Evolutionary conservation across 2,113 vertebrate species (phyloP), one percentile per base, ranked within the genome.

Genomic region (Pseudorhombus dupliciocellatus): DNA sequence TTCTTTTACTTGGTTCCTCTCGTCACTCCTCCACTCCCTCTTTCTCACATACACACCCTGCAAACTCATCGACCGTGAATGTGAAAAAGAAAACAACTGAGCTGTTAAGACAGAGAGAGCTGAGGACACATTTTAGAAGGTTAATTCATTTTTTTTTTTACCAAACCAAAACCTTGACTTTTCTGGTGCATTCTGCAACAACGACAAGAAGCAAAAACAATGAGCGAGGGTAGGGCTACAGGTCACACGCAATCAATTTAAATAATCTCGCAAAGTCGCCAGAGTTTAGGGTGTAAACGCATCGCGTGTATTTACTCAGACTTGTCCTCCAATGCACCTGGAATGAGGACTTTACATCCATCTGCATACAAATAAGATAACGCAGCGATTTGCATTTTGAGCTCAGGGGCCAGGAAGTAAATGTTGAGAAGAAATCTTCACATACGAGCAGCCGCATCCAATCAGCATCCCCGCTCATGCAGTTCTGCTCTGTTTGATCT

Each of bases 341-440:
- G 10, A 6, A 85, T 77, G 54, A 70, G 81, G 75, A 70, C 61
- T 15, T 80, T 85, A 81, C 57, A 78, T 69, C 66, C 37, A 73
- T 81, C 74, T 70, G 76, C 71, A 85, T 86, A 46, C 80, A 84
- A 83, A 80, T 60, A 76, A 77, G 74, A 73, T 71, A 80, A 55
- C 34, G 48, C 42, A 18, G 37, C 31, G 9, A 76, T 87, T 75
- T 87, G 61, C 69, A 83, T 83, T 81, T 66, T 46, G 48, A 78
- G 66, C 74, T 72, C 68, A 68, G 59, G 28, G 61, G 63, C 51
- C 44, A 66, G 73, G 60, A 75, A 78, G 78, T 72, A 67, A 84
- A 86, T 79, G 72, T 44, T 1, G 14, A 63, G 25, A 56, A 69
- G 68, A 24, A 83, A 76, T 52, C 81, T 73, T 70, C 62, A 57